These are phyloP conservation scores for Acrobeloides nanus DNA, from an alignment of 2,888 invertebrate genomes.

Conservation along the genomic window DNA sequence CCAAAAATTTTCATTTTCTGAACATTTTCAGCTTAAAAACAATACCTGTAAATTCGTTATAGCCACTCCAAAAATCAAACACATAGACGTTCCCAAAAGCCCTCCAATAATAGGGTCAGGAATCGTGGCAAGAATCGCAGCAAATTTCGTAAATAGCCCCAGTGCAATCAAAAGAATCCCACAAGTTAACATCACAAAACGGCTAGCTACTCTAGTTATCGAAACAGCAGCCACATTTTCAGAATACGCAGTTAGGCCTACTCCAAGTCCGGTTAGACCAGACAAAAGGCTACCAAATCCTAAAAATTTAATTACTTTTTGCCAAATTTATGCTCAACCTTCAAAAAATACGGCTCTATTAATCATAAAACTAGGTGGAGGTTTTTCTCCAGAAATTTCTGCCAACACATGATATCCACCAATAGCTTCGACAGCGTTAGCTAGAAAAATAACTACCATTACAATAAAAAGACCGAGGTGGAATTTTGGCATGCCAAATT, in stretches of 20 bases:
- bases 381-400: conserved; percentile 28
- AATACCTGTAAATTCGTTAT: conserved; percentile 40
- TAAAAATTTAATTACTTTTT: conserved; percentile 9
- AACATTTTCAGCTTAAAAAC: too few relatives aligned
- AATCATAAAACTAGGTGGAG: conserved; percentile 31
- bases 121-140: conserved; percentile 37
- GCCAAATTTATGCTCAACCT: too few relatives aligned
- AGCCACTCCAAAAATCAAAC: conserved; percentile 44
- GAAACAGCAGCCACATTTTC: conserved; percentile 39
- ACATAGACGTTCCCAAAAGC: conserved; percentile 31
- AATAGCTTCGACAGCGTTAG: conserved; percentile 36
- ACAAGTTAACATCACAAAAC: conserved; percentile 38
- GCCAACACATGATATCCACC: conserved; percentile 31
- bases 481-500: conserved; percentile 32
- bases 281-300: conserved; percentile 34
- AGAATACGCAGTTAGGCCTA: conserved; percentile 40
- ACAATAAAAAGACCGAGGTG: conserved; percentile 32
- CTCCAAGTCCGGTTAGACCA: conserved; percentile 32
- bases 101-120: conserved; percentile 42
- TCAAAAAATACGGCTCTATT: conserved; percentile 39
- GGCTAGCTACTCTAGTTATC: conserved; percentile 36
- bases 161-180: conserved; percentile 31
- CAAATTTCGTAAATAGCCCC: conserved; percentile 34
- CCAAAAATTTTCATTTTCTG: too few relatives aligned
- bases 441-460: conserved; percentile 33